These are phyloP conservation scores for Falco cherrug DNA, from an alignment of 2,797 vertebrate genomes.

Conservation along the genomic window DNA sequence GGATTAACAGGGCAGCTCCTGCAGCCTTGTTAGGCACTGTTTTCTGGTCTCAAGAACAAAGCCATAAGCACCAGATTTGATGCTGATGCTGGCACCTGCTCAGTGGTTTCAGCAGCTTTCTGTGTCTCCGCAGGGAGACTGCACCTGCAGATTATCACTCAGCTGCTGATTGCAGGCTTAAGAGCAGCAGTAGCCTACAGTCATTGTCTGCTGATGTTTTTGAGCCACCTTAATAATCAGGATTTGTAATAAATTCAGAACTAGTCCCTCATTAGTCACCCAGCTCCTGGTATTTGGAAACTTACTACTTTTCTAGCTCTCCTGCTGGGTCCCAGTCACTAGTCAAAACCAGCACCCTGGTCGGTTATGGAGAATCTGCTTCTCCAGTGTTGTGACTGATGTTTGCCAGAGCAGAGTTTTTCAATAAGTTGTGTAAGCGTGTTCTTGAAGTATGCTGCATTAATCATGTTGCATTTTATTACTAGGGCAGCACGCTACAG, in stretches of 20 bases:
- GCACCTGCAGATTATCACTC: neutral
- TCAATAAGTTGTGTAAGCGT: neutral
- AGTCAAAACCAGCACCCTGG: neutral
- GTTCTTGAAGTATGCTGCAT: neutral
- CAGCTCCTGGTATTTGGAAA: neutral
- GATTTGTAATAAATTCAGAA: neutral
- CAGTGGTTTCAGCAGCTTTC: neutral
- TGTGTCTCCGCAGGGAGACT: neutral
- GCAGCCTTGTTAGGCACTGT: neutral
- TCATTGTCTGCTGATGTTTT: neutral
- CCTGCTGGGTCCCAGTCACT: neutral
- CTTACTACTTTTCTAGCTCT: neutral
- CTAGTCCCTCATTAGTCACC: neutral
- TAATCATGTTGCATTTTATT: neutral
- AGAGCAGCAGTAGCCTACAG: neutral
- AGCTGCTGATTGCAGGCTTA: neutral
- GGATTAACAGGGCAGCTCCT: neutral
- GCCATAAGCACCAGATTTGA: neutral
- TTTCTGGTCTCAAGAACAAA: neutral
- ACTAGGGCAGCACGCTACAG: neutral
- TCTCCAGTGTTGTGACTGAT: neutral
- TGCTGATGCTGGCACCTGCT: neutral
- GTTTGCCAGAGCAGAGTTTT: neutral
- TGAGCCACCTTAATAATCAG: neutral
- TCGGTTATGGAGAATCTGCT: neutral